Conservation (phyloP, 2,888 invertebrate genomes). For the Cistogaster globosa region DNA sequence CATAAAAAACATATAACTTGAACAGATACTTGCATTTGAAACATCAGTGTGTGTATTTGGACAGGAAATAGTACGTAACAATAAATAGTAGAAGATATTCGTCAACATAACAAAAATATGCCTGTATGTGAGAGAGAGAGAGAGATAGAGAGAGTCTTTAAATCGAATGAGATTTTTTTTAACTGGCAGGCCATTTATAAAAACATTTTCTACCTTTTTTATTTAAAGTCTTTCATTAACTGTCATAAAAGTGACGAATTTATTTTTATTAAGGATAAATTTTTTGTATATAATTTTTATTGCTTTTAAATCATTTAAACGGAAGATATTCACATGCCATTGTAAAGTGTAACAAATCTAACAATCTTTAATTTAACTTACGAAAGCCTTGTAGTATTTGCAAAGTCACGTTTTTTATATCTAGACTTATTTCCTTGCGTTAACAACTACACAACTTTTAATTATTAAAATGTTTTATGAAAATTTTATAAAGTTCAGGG, state of each 20-base stretch:
- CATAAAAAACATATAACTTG: no score
- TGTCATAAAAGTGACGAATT: slow-evolving; percentile 4
- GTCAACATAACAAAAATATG: no score
- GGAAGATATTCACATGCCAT: slow-evolving; percentile 6
- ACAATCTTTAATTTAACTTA: no score
- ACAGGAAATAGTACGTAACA: no score
- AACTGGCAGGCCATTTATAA: neutral
- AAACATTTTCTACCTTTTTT: no score
- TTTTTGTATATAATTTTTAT: neutral
- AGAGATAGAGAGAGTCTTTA: slow-evolving; percentile 17
- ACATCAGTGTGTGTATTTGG: no score
- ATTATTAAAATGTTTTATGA: no score
- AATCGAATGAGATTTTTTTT: neutral
- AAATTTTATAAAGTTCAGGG: neutral
- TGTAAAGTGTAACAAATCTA: neutral
- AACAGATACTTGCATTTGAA: no score
- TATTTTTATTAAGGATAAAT: neutral
- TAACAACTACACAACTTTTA: neutral
- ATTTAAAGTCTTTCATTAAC: neutral
- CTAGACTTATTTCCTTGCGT: neutral
- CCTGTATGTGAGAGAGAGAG: neutral
- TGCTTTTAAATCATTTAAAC: neutral
- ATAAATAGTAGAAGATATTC: no score
- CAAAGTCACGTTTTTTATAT: no score
- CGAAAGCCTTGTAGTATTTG: no score